These are phyloP conservation scores for Calliphora vomitoria DNA, from an alignment of 2,888 invertebrate species.

Conservation along the genomic window DNA sequence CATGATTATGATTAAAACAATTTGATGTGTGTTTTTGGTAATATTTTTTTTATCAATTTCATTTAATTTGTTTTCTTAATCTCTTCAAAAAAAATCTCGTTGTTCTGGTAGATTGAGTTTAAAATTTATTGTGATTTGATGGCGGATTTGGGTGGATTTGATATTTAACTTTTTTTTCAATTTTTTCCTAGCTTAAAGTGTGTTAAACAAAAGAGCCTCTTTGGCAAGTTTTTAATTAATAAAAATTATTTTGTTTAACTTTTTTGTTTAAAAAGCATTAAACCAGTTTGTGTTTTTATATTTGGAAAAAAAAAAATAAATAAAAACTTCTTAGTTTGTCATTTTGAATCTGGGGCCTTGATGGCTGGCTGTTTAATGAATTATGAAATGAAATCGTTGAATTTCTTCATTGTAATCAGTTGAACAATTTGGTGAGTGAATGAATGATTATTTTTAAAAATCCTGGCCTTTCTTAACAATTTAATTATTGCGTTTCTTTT, in stretches of 20 bases:
- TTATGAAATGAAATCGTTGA: not conserved
- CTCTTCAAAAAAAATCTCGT: constrained; percentile 32
- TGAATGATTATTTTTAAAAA: constrained; percentile 7
- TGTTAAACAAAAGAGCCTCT: constrained; percentile 25
- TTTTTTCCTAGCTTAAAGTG: constrained; percentile 1
- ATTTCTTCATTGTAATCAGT: constrained; percentile 23
- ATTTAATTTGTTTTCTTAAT: not conserved
- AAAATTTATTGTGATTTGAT: not conserved
- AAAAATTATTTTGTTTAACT: constrained; percentile 17
- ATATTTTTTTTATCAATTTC: constrained; percentile 10
- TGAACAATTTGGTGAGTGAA: not conserved
- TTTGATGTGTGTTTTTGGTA: constrained; percentile 24
- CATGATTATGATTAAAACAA: constrained; percentile 38
- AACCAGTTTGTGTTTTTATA: constrained; percentile 28
- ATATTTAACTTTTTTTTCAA: constrained; percentile 24
- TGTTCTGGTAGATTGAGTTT: constrained; percentile 47
- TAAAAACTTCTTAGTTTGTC: not conserved
- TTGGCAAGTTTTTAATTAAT: constrained; percentile 49
- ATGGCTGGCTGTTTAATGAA: not conserved
- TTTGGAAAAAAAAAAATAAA: not conserved
- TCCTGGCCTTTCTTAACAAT: constrained; percentile 71
- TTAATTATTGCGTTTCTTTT: constrained; percentile 41
- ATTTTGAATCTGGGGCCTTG: not conserved
- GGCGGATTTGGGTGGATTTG: not conserved
- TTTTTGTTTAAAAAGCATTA: not conserved